Base-by-base conservation (phyloP, 2,113 vertebrate species). In the Leptosomus discolor region DNA sequence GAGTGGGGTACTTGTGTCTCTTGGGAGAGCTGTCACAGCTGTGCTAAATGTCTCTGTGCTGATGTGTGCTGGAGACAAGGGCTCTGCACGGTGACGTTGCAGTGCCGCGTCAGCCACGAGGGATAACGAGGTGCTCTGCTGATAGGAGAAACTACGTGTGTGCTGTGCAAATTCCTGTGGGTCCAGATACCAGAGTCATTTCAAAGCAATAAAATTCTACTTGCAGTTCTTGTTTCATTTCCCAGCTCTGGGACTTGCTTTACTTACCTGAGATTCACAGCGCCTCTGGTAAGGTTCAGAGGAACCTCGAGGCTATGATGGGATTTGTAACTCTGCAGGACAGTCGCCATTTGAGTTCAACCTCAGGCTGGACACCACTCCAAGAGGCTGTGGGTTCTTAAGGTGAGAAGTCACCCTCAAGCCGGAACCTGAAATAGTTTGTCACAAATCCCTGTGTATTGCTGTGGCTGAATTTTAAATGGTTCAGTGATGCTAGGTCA, bases 211-310 rank as follows among this genome's bases (percentile, higher is more conserved):
- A 85, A 79, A 94, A 80, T 80, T 77, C 46, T 29, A 46, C 74
- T 90, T 93, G 41, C 32, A 20, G 58, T 85, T 95, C 46, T 79
- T 45, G 48, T 95, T 97, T 93, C 63, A 34, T 70, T 80, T 97
- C 54, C 46, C 26, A 51, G n/a, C 41, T 12, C 27, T 85, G 37
- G 37, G 18, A 46, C 39, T 67, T 74, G 54, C 51, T 89, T 91
- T 75, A 24, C 18, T 69, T 92, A 54, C 48, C 45, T 57, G 46
- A 77, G 34, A 51, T 69, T 90, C 50, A 80, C 18, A 51, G 58
- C 21, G 46, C 15, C 37, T 41, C 58, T 69, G 16, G 51, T 83
- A 74, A 88, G 19, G 22, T 84, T 78, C 5, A 11, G 85, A 81
- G 37, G 27, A 89, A 43, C 22, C 34, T 80, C 14, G 27, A 64